These are phyloP conservation scores for Colius striatus DNA, from an alignment of 2,113 vertebrate species.

Conservation along the genomic window DNA sequence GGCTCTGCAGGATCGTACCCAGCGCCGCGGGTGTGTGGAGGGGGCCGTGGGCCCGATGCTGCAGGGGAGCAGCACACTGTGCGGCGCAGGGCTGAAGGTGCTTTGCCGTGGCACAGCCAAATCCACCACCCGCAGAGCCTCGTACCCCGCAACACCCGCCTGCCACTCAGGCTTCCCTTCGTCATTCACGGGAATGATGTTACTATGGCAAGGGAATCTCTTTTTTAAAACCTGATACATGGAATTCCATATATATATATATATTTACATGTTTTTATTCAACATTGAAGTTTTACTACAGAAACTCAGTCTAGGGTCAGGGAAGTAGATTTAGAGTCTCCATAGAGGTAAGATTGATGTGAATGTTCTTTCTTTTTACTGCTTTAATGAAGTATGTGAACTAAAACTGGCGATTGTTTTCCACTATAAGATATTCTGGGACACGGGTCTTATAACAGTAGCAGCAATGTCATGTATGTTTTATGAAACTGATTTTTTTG, in stretches of 20 bases:
- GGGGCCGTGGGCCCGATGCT: not conserved
- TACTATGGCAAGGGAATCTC: conserved; percentile 34
- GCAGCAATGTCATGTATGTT: conserved; percentile 67
- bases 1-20: too few species aligned
- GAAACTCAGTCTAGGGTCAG: conserved; percentile 67
- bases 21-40: not conserved
- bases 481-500: conserved; percentile 62
- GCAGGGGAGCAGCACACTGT: not conserved
- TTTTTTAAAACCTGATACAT: conserved; percentile 44
- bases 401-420: conserved; percentile 62
- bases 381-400: conserved; percentile 76
- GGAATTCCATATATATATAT: conserved; percentile 35
- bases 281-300: conserved; percentile 61
- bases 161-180: not conserved
- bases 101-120: too few species aligned
- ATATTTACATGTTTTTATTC: conserved; percentile 56
- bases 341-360: conserved; percentile 35
- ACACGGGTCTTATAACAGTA: conserved; percentile 69
- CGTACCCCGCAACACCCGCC: not conserved
- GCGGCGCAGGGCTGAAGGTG: not conserved
- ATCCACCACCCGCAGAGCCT: accelerated
- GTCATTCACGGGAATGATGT: not conserved
- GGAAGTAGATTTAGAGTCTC: conserved; percentile 66
- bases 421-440: conserved; percentile 65
- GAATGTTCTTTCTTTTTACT: conserved; percentile 45